These are phyloP conservation scores for Theonella swinhoei DNA, from an alignment of 37 sponge, comb jelly and placozoan genomes.

Conservation along the genomic window DNA sequence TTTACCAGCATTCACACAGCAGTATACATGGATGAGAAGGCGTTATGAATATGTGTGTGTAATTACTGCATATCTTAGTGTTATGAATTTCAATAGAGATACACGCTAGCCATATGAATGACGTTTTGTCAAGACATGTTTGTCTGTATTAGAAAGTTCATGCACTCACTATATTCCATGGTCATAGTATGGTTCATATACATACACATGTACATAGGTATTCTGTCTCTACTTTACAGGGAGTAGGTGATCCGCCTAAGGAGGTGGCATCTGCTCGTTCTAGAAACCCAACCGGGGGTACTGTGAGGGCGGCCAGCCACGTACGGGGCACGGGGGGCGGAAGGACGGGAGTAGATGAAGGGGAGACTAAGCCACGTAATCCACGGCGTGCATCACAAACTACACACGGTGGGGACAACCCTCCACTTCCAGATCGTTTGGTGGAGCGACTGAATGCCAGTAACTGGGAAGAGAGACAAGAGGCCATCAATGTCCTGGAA, in stretches of 20 bases:
- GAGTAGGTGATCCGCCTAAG: slow-evolving; percentile 75
- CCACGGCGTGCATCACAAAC: no score
- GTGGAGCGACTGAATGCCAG: slow-evolving; percentile 47
- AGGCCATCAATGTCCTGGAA: slow-evolving; percentile 65
- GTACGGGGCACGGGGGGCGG: neutral
- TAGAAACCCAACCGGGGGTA: slow-evolving; percentile 36
- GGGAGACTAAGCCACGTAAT: no score
- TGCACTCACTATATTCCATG: no score
- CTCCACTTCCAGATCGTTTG: slow-evolving; percentile 42
- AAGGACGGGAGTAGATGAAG: neutral
- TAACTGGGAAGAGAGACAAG: slow-evolving; percentile 75
- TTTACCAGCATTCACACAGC: no score
- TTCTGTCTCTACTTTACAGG: slow-evolving; percentile 44
- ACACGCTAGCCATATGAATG: neutral
- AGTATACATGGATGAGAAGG: no score
- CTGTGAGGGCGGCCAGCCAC: slow-evolving; percentile 10
- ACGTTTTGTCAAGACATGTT: no score
- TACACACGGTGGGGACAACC: neutral
- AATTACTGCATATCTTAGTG: neutral
- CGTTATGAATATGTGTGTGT: no score
- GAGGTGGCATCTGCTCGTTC: slow-evolving; percentile 32
- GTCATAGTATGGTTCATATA: no score
- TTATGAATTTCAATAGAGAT: neutral
- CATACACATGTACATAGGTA: no score
- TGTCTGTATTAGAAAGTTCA: no score